Base-by-base conservation (phyloP, 2,888 invertebrate genomes). In the Tolmerus cingulatus region DNA sequence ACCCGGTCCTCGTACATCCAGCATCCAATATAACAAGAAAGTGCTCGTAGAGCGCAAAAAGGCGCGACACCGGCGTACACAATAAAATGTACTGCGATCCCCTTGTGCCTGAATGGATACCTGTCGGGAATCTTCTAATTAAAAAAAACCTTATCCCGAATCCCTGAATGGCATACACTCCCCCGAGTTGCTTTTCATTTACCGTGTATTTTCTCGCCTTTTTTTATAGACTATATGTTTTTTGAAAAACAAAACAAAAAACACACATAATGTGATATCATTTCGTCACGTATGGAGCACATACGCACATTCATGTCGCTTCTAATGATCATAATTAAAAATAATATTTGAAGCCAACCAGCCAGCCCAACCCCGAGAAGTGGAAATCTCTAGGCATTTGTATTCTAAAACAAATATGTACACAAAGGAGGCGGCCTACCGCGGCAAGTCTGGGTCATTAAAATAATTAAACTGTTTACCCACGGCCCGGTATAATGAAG, bases 111-210 rank as follows among this genome's bases (percentile, higher is more conserved):
- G 43, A 81, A 81, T 81, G 55, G 81, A 51, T 51, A 40, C 78
- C 78, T 81, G 81, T 23, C 46, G 81, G 30, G 55, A 30, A 81
- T 81, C 55, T 81, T 81, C 81, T 81, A 81, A 81, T 81, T 81
- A 81, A 27, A 81, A 81, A 81, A 55, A 81, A 74, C 19, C 74
- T 74, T 27, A 14, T 46, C 34, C 51, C 55, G 16, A 81, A 27
- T 55, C 55, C 34, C 27, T 81, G 40, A 81, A 55, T 55, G 81
- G 37, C 9, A 27, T 23, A 46, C 14, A 46, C 16, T 27, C 34
- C 27, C 30, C 23, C 30, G 55, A 23, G 78, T 23, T 46, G 76
- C 76, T 76, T 76, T 46, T 19, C 78, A 78, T 46, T 78, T 78
- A 46, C 46, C 46, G 55, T 16, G 16, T 14, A 34, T 78, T 78